A percentile compares a stretch with the other conserved stretches of the same genome.
These are phyloP conservation scores for Gymnocypris eckloni DNA, from an alignment of 2,797 vertebrate species.

Conservation along the genomic window DNA sequence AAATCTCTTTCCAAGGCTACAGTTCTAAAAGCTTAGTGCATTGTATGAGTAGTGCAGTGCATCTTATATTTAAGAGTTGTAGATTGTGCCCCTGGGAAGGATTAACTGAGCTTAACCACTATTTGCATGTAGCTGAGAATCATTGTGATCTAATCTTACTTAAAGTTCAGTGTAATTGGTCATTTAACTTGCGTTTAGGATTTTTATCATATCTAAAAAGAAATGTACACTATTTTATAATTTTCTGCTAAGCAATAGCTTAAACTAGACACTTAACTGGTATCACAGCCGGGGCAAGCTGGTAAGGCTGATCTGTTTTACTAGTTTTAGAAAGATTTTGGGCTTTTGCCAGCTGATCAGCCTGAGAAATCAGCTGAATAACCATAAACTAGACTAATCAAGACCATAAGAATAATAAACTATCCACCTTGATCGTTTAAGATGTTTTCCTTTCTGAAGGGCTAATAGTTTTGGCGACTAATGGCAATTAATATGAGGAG, in stretches of 20 bases:
- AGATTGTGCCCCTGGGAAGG: constrained; percentile 38
- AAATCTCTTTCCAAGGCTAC: background rate
- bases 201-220: constrained; percentile 9
- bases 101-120: constrained; percentile 54
- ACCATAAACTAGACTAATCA: background rate
- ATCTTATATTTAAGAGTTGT: background rate
- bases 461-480: background rate
- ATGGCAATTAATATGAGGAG: background rate
- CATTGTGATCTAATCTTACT: constrained; percentile 44
- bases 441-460: background rate
- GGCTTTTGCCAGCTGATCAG: background rate
- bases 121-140: no score
- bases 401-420: background rate
- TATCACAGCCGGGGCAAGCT: background rate
- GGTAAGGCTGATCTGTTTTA: background rate
- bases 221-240: background rate
- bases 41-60: constrained; percentile 2
- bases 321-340: background rate
- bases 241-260: background rate
- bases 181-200: constrained; percentile 31
- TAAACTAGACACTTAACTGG: background rate
- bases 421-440: no score
- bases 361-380: background rate
- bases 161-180: constrained; percentile 46
- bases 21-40: background rate